A percentile compares a stretch with the other conserved stretches of the same genome.
phyloP scores from a whole-genome alignment of 2,797 vertebrate species.

The Gymnopithys bicolor region DNA sequence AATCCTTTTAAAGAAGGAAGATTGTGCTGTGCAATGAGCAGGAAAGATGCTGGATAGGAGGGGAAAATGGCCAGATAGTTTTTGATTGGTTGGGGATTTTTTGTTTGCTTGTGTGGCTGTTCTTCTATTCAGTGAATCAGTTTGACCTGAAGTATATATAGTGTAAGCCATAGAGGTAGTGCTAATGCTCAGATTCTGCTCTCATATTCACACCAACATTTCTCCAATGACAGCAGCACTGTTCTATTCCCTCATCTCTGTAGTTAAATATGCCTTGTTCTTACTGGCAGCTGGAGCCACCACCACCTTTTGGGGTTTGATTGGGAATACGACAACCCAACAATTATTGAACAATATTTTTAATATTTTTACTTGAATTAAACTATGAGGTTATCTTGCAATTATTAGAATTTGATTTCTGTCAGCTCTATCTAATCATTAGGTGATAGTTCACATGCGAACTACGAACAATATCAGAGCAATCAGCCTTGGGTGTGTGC shows the following conservation, averaged over 20 bases:
- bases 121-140: not conserved
- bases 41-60: not conserved
- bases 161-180: not conserved
- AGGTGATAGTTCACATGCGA: constrained; percentile 10
- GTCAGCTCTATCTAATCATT: not conserved
- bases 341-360: not conserved
- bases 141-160: not conserved
- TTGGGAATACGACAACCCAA: fast-evolving
- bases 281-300: not conserved
- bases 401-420: constrained; percentile 15
- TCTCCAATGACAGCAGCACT: not conserved
- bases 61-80: not conserved
- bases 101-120: not conserved
- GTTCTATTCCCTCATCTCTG: not conserved
- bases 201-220: not conserved
- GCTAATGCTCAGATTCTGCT: not conserved
- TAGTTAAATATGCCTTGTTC: not conserved
- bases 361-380: not conserved
- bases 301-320: not conserved
- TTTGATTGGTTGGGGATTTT: not conserved
- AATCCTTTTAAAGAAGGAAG: not conserved
- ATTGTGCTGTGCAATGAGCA: not conserved
- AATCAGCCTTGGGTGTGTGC: not conserved
- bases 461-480: not conserved
- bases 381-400: not conserved